A percentile compares a stretch with the other conserved stretches of the same genome.
These are phyloP conservation scores for Parapristionchus giblindavisi DNA, from an alignment of 2,888 invertebrate species.

Conservation along the genomic window DNA sequence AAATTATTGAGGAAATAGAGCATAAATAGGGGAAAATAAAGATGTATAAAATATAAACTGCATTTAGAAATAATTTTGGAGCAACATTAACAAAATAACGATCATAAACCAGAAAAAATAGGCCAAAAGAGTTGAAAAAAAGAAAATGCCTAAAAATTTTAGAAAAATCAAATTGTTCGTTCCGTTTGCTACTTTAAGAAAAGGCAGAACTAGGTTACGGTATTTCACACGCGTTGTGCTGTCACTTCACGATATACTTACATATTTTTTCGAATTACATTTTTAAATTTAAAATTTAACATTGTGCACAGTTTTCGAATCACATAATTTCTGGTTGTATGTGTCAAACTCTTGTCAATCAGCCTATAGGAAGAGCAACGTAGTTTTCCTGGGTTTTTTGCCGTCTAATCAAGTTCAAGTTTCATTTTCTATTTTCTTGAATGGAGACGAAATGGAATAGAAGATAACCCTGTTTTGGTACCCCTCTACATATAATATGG, in stretches of 20 bases:
- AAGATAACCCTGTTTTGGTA: too few species aligned
- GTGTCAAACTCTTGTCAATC: too few species aligned
- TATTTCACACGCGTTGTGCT: background rate
- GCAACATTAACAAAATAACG: background rate
- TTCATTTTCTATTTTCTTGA: too few species aligned
- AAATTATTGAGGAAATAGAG: background rate
- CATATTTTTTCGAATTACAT: background rate
- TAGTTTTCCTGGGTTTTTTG: too few species aligned
- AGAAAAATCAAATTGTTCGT: constrained; percentile 18
- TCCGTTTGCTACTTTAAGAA: constrained; percentile 17
- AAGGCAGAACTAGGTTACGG: constrained; percentile 24
- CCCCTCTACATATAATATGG: too few species aligned
- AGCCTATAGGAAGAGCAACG: too few species aligned
- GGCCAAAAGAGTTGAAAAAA: constrained; percentile 7
- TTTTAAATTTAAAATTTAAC: background rate
- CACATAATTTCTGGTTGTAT: too few species aligned
- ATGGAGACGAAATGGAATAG: too few species aligned
- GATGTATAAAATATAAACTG: background rate
- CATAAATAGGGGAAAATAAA: background rate
- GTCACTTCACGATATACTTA: background rate
- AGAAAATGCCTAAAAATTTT: constrained; percentile 33
- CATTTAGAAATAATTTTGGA: background rate
- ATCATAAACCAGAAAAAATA: background rate
- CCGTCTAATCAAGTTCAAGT: too few species aligned
- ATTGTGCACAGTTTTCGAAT: too few species aligned